phyloP scores from a whole-genome alignment of 2,113 vertebrate species.

The Narcine bancroftii region DNA sequence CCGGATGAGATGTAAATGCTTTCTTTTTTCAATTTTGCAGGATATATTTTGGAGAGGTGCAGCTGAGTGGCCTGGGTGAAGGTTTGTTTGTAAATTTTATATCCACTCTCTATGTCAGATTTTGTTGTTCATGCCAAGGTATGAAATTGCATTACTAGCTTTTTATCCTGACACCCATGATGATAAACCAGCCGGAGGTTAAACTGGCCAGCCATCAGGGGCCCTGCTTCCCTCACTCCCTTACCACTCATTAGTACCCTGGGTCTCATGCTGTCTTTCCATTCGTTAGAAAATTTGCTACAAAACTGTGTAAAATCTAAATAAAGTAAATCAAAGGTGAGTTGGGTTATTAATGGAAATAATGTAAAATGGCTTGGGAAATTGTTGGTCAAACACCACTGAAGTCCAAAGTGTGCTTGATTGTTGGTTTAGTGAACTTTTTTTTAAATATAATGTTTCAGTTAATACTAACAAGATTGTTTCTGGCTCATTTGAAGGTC shows the following conservation, averaged over 20 bases:
- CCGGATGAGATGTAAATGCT: background rate
- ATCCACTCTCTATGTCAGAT: background rate
- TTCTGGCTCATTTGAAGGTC: background rate
- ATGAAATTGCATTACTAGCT: background rate
- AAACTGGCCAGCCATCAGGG: too few species aligned
- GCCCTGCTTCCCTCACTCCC: too few species aligned
- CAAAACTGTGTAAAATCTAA: too few species aligned
- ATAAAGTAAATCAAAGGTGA: too few species aligned
- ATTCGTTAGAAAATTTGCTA: too few species aligned
- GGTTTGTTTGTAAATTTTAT: constrained; percentile 57
- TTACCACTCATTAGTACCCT: too few species aligned
- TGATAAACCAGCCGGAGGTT: background rate
- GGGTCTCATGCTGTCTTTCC: too few species aligned
- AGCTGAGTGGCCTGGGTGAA: constrained; percentile 89
- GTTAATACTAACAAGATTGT: background rate
- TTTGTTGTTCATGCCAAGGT: background rate
- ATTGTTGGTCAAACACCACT: too few species aligned
- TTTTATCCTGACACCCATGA: background rate
- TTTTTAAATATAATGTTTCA: background rate
- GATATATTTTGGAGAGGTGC: constrained; percentile 98
- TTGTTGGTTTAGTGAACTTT: background rate
- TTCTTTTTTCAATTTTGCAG: constrained; percentile 52
- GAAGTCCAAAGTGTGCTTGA: too few species aligned
- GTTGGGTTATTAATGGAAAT: too few species aligned
- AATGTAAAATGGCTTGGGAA: too few species aligned